A percentile compares a stretch with the other conserved stretches of the same genome.
Conservation (phyloP, 1,140 invertebrate species). For the Drosophila santomea region DNA sequence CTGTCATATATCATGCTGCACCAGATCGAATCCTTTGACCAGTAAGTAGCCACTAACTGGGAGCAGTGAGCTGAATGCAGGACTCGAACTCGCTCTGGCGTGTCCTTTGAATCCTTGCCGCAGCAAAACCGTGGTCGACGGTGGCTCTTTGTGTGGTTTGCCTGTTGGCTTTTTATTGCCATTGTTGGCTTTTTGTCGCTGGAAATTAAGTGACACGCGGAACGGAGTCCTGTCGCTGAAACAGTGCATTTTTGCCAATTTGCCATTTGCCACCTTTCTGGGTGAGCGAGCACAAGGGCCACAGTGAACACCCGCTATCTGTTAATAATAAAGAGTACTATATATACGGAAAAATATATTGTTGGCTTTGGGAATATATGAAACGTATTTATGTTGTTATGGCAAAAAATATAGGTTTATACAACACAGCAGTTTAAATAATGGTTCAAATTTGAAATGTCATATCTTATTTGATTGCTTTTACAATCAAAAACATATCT, state of each 20-base stretch:
- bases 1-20: constrained; percentile 12
- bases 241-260: neutral
- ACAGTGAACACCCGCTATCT: constrained; percentile 7
- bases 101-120: neutral
- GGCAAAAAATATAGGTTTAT: too few relatives aligned
- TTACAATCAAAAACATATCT: too few relatives aligned
- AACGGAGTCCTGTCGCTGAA: neutral
- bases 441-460: too few relatives aligned
- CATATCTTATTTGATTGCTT: too few relatives aligned
- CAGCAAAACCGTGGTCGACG: constrained; percentile 14
- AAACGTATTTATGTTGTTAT: too few relatives aligned
- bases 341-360: too few relatives aligned
- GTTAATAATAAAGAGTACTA: too few relatives aligned
- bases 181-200: constrained; percentile 31
- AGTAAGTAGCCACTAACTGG: neutral
- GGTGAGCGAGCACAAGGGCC: neutral
- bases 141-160: constrained; percentile 24
- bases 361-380: too few relatives aligned
- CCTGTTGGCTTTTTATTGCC: constrained; percentile 32
- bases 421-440: too few relatives aligned
- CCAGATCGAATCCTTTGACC: constrained; percentile 11
- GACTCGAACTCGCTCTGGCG: neutral
- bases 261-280: neutral
- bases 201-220: constrained; percentile 29
- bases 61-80: neutral